Evolutionary conservation across 2,797 vertebrate species (phyloP).

Genomic region (Oophaga sylvatica): DNA sequence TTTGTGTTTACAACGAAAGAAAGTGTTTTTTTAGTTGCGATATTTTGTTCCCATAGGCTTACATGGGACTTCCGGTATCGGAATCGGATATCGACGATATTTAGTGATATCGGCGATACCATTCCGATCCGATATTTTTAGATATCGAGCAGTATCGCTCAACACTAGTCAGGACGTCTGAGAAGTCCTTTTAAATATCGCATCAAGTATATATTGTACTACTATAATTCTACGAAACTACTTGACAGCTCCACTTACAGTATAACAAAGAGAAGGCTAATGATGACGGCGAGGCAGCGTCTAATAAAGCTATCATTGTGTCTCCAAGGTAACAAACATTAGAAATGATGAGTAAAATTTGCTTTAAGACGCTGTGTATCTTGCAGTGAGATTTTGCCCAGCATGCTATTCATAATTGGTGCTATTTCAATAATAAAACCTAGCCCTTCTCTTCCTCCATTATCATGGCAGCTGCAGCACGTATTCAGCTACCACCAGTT

Average conservation of each 20-base stretch:
- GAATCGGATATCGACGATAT: too few relatives aligned
- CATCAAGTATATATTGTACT: neutral
- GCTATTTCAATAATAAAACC: constrained; percentile 24
- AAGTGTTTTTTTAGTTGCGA: too few relatives aligned
- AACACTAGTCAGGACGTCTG: too few relatives aligned
- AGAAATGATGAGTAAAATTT: constrained; percentile 25
- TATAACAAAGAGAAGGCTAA: neutral
- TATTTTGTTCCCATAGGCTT: too few relatives aligned
- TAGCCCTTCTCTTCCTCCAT: neutral
- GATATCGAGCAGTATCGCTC: too few relatives aligned
- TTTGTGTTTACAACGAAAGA: too few relatives aligned
- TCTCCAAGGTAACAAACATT: constrained; percentile 51
- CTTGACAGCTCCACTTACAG: neutral
- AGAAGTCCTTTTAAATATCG: neutral
- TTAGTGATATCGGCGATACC: too few relatives aligned
- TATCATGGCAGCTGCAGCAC: neutral
- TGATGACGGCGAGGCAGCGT: neutral
- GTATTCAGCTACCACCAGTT: constrained; percentile 4
- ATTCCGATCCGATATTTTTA: too few relatives aligned
- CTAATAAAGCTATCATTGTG: constrained; percentile 19
- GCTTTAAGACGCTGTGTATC: neutral
- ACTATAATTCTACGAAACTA: neutral
- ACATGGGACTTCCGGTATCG: too few relatives aligned
- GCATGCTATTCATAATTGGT: constrained; percentile 16
- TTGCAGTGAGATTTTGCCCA: constrained; percentile 11